Evolutionary conservation across 2,113 vertebrate genomes (phyloP), one percentile per base, ranked within the genome.

Genomic region (Pelusios castaneus): DNA sequence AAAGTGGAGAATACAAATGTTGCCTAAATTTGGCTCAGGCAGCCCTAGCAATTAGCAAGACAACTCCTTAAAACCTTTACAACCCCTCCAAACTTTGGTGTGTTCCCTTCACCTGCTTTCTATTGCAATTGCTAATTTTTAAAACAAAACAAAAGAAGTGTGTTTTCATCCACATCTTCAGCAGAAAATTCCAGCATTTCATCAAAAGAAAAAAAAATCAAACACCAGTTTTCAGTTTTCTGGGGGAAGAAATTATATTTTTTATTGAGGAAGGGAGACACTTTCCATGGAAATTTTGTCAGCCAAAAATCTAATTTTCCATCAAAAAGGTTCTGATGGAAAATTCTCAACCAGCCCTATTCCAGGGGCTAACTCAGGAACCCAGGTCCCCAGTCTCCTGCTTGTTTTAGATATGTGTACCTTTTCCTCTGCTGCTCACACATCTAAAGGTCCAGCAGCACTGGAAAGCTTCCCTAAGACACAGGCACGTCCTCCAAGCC

Each of bases 11-110:
- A 70, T 49, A 31, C 34, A 73, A 75, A 86, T 41, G 31, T 31
- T 27, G 21, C 10, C 75, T 56, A 45, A 41, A 47, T 82, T 70
- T n/a, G 82, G 34, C 52, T n/a, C 67, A 25, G 8, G 29, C 2
- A 21, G 14, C 25, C 0, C 1, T 21, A 21, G 3, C 24, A 8
- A 8, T 1, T 21, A 21, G 3, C 24, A 8, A 8, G 31, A 67
- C 63, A 38, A n/a, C 63, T 67, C 17, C n/a, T 22, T 24, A 8
- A 41, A 82, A 2, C 2, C 47, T 55, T 41, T 0, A 0, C 55
- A 43, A 34, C 38, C 25, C 51, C 1, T 3, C 7, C 31, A 16
- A 17, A 12, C 22, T 24, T 67, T 51, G 14, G 75, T 2, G 5
- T 22, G 31, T 81, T 67, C n/a, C 12, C 84, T 80, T 12, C 31